Conservation (phyloP, 2,888 invertebrate species). For the Willowsia nigromaculata region DNA sequence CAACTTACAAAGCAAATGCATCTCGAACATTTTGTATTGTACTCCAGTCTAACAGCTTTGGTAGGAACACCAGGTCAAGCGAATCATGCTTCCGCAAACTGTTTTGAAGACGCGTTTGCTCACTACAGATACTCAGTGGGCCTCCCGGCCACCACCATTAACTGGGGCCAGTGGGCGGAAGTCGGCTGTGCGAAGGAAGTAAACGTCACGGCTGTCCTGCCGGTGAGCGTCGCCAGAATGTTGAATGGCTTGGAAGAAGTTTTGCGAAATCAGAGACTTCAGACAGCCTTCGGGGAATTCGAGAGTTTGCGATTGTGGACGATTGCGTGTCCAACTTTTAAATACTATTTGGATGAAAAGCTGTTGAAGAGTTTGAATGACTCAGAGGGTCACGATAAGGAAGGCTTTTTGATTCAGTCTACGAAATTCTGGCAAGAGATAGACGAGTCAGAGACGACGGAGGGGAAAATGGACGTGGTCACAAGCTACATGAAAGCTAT, state of each 20-base stretch:
- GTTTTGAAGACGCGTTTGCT: conserved; percentile 34
- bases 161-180: conserved; percentile 56
- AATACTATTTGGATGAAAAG: conserved; percentile 57
- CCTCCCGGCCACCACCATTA: conserved; percentile 44
- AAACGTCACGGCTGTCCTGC: conserved; percentile 28
- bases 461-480: conserved; percentile 27
- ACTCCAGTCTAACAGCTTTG: not conserved
- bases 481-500: conserved; percentile 30
- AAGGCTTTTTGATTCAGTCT: not conserved
- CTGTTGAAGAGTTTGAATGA: not conserved
- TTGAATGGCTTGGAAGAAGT: conserved; percentile 37
- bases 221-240: conserved; percentile 31
- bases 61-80: conserved; percentile 21
- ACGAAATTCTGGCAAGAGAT: conserved; percentile 43
- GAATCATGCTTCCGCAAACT: conserved; percentile 26
- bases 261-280: not conserved
- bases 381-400: not conserved
- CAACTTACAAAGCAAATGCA: not conserved
- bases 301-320: not conserved
- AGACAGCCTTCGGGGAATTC: conserved; percentile 29
- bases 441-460: not conserved
- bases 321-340: not conserved
- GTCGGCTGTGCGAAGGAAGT: conserved; percentile 47
- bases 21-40: conserved; percentile 48
- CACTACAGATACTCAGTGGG: conserved; percentile 13